Base-by-base conservation (phyloP, 2,113 vertebrate species). In the Macrotus californicus region DNA sequence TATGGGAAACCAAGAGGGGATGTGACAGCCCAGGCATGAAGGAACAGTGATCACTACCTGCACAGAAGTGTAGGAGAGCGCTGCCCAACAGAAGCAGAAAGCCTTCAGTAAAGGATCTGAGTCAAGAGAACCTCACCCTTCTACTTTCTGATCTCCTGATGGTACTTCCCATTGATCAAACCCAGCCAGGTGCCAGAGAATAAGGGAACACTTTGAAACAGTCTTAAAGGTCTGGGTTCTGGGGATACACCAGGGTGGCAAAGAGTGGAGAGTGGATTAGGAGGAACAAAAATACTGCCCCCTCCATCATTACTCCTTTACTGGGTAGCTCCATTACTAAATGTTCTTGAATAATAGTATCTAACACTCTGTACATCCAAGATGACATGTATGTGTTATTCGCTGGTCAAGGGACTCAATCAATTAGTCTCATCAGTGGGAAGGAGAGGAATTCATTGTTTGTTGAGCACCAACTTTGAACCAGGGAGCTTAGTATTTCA, bases 361-460 rank as follows among this genome's bases (percentile, higher is more conserved):
- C 69, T 43, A 67, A 73, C 39, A 92, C 73, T 54, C 6, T 94
- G 19, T 34, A 64, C 3, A 94, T 54, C 16, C 41, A 90, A 92
- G 77, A 83, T 89, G 31, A 15, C 43, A 73, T 8, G 1, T 48
- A 31, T 84, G 7, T 85, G 59, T 39, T 52, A 94, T 82, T 66
- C 92, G 52, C 24, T 54, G 34, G 56, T 36, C 50, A 56, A 52
- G 22, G 6, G 34, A 76, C 19, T 29, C 7, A 82, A 83, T 0
- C 85, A 52, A 75, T 81, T 69, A 67, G 6, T 56, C 4, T 85
- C 43, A n/a, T 64, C 36, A 66, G 46, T 6, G 29, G 14, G 15
- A 56, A 77, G 19, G 43, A 95, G 92, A 82, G 34, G 34, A 77
- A 75, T 86, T 72, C 70, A 80, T 75, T 89, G 31, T 84, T 94